These are phyloP conservation scores for Heterotis niloticus DNA, from an alignment of 2,113 vertebrate species.

Conservation along the genomic window DNA sequence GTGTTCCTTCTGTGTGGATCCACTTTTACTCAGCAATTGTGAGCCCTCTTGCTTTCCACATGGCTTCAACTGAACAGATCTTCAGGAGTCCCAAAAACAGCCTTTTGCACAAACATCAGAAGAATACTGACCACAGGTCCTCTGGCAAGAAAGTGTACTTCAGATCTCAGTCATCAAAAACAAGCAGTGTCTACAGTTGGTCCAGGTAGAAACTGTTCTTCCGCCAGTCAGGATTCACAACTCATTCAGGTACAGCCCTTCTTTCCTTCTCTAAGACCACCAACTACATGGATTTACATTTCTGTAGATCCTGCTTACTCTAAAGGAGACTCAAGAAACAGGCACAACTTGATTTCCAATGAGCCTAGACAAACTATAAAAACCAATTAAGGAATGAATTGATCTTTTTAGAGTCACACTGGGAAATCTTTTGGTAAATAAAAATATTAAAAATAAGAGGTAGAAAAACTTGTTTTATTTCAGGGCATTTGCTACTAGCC, in stretches of 20 bases:
- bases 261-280: neutral
- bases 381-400: no score
- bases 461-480: neutral
- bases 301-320: neutral
- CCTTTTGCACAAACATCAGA: neutral
- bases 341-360: neutral
- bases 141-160: neutral
- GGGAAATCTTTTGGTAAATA: no score
- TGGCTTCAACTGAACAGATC: neutral
- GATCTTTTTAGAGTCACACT: no score
- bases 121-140: neutral
- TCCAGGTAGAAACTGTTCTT: neutral
- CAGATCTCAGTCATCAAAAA: neutral
- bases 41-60: neutral
- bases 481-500: no score
- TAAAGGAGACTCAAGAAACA: neutral
- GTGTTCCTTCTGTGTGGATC: neutral
- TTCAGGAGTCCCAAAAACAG: neutral
- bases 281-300: neutral
- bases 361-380: neutral
- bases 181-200: conserved; percentile 1
- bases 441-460: neutral
- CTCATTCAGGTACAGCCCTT: conserved; percentile 4
- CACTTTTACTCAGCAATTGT: neutral
- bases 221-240: neutral